Base-by-base conservation (phyloP, 1,140 invertebrate genomes). In the Triops cancriformis region DNA sequence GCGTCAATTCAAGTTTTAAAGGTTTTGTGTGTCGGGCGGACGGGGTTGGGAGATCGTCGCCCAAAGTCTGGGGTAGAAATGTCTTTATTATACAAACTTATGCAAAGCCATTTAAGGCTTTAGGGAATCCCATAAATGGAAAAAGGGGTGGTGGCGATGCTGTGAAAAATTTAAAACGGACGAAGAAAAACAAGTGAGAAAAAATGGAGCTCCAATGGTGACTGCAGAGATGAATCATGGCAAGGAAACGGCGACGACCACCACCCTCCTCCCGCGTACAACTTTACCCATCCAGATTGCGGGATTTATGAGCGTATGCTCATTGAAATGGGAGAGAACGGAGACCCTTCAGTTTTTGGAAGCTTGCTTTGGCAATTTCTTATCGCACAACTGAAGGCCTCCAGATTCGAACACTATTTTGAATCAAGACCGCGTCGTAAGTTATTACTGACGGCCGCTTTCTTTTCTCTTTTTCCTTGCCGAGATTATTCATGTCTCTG, bases 71-170 rank as follows among this genome's bases (percentile, higher is more conserved):
- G 51, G 51, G 23, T 64, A 64, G 51, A 64, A 64, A 64, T 64
- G 51, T 64, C 51, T 64, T 64, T 64, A 64, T 64, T 64, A 64
- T 64, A 64, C 51, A 64, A 64, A 64, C 51, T 64, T 64, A 64
- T 64, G 51, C 51, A 64, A 64, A 64, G 51, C 51, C 51, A 64
- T 64, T 64, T 64, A 64, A 23, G n/a, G 18, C 7, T 37, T 37
- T 37, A 37, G 51, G 51, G 51, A 64, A 64, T 64, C 51, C 6
- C 51, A 64, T 9, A 64, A 5, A 23, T 6, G 23, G 51, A 64
- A 23, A 9, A 23, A 64, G 14, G 51, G 14, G 51, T 18, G 51
- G 23, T 18, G 51, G 51, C 14, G 51, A 64, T 64, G 51, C 51
- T 64, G 51, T 64, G 51, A 64, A 64, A 64, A 64, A 64, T 3